Percentiles rank a stretch among this genome's conserved stretches.
Evolutionary conservation across 35 echinoderm and acorn worm species (phyloP).

Genomic region (Apostichopus californicus): DNA sequence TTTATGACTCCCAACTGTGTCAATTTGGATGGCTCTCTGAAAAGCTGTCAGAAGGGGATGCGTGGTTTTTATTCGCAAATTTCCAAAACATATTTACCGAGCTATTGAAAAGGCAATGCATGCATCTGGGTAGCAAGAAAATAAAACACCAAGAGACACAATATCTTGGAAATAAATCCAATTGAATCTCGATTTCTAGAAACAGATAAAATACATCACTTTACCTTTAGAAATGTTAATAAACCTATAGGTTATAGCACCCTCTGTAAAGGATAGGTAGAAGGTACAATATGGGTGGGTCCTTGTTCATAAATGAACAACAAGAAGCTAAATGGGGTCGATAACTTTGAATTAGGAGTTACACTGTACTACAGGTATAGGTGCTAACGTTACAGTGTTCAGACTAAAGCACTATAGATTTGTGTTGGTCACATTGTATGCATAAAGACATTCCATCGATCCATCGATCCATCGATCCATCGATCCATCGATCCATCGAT

Average conservation of each 20-base stretch:
- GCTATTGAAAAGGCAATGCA: not conserved
- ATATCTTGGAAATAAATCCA: not conserved
- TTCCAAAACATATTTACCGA: slow-evolving; percentile 51
- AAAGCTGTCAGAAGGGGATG: not conserved
- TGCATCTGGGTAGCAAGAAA: not conserved
- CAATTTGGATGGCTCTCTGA: slow-evolving; percentile 40
- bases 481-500: too few relatives aligned
- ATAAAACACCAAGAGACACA: not conserved
- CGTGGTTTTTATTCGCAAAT: slow-evolving; percentile 27
- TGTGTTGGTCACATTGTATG: too few relatives aligned
- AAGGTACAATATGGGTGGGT: too few relatives aligned
- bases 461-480: too few relatives aligned
- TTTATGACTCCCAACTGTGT: slow-evolving; percentile 50
- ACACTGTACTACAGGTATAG: too few relatives aligned
- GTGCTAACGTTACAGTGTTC: too few relatives aligned
- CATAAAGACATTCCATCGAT: too few relatives aligned
- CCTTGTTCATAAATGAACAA: too few relatives aligned
- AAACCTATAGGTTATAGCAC: not conserved
- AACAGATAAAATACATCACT: not conserved
- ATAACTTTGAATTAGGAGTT: too few relatives aligned
- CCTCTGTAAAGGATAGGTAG: too few relatives aligned
- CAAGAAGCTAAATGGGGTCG: too few relatives aligned
- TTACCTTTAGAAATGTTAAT: not conserved
- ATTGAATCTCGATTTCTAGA: not conserved
- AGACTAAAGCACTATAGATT: too few relatives aligned